phyloP scores from a whole-genome alignment of 2,888 invertebrate genomes.

The Diabrotica balteata region DNA sequence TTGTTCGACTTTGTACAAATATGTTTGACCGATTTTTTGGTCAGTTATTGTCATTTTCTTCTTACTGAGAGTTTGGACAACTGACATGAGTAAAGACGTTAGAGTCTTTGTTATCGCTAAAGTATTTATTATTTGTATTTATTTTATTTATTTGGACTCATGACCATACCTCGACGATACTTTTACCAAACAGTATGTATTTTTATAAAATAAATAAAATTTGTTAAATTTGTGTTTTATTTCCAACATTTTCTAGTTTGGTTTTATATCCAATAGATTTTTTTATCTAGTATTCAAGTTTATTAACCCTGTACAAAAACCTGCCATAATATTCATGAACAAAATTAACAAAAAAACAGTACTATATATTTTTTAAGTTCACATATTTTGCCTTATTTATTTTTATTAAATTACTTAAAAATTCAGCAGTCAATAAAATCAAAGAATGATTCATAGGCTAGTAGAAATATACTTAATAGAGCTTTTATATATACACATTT shows the following conservation, averaged over 20 bases:
- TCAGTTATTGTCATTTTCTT: constrained; percentile 35
- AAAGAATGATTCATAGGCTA: no score
- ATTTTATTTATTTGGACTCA: constrained; percentile 29
- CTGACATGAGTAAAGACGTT: constrained; percentile 26
- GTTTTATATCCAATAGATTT: no score
- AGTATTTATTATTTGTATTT: constrained; percentile 30
- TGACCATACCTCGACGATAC: constrained; percentile 21
- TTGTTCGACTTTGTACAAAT: constrained; percentile 45
- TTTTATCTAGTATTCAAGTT: no score
- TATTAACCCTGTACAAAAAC: no score
- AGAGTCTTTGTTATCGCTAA: constrained; percentile 23
- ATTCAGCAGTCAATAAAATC: no score
- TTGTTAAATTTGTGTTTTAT: constrained; percentile 9
- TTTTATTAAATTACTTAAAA: no score
- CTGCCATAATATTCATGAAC: no score
- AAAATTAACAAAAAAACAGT: no score
- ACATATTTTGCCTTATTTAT: no score
- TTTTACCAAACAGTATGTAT: constrained; percentile 15
- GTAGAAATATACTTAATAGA: no score
- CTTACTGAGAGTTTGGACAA: constrained; percentile 24
- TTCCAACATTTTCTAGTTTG: neutral
- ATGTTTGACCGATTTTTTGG: constrained; percentile 48
- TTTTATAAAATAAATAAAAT: constrained; percentile 15
- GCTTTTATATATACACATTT: no score
- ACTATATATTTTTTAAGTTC: no score